Conservation (phyloP, 2,797 vertebrate genomes). For the Nyctalus aviator region DNA sequence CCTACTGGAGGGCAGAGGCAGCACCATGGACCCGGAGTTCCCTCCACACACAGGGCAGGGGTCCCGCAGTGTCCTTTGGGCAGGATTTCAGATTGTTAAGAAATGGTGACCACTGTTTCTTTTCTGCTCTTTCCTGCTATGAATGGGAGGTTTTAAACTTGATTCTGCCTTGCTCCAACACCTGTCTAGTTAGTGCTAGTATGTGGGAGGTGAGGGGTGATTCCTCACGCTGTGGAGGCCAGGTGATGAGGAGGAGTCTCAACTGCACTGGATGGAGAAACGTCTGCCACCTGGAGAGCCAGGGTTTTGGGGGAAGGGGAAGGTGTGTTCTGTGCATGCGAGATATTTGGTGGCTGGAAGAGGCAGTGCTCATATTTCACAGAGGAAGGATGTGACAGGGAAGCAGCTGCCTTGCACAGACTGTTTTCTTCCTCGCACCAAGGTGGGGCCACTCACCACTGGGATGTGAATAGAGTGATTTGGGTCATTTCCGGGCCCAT, state of each 20-base stretch:
- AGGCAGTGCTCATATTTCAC: neutral
- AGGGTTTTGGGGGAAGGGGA: neutral
- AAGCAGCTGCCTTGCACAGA: neutral
- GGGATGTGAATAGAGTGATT: no score
- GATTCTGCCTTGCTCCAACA: neutral
- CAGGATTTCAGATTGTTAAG: neutral
- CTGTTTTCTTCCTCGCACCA: neutral
- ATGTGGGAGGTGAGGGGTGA: neutral
- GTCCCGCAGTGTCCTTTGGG: neutral
- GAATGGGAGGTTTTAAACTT: neutral
- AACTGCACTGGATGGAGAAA: neutral
- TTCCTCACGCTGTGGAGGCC: neutral
- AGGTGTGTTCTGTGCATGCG: neutral
- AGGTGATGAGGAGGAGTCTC: neutral
- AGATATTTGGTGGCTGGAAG: neutral
- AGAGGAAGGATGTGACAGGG: neutral
- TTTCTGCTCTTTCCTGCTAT: neutral
- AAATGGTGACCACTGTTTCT: neutral
- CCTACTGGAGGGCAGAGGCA: neutral
- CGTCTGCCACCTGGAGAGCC: neutral
- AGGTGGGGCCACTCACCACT: neutral
- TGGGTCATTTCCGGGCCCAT: neutral
- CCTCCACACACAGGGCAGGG: accelerated
- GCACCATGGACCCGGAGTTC: no score
- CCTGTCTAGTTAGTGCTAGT: neutral